phyloP scores from a whole-genome alignment of 2,888 invertebrate genomes.

The Troides aeacus region DNA sequence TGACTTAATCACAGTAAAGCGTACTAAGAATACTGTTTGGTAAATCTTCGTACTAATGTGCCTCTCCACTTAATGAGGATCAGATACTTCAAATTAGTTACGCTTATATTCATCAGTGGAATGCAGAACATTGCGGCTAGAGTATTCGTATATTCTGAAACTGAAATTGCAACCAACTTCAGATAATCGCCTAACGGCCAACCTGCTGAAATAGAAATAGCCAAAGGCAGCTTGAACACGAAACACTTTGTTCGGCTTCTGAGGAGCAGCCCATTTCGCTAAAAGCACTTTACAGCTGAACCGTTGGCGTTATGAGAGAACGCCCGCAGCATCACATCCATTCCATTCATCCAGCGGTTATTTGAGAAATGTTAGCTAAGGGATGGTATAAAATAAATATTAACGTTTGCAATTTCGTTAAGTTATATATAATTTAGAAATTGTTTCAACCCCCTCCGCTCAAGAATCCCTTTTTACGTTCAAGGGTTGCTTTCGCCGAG shows the following conservation, averaged over 20 bases:
- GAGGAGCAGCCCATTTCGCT: conserved; percentile 15
- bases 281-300: conserved; percentile 17
- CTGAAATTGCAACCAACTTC: not conserved
- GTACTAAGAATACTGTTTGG: too few species aligned
- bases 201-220: conserved; percentile 3
- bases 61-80: too few species aligned
- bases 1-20: too few species aligned
- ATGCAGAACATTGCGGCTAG: not conserved
- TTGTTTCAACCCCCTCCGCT: conserved; percentile 2
- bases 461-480: too few species aligned
- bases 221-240: not conserved
- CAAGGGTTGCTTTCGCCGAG: too few species aligned
- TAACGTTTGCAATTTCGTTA: conserved; percentile 9
- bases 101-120: not conserved
- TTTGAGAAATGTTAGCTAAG: conserved; percentile 15
- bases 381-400: conserved; percentile 9
- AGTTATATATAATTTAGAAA: conserved; percentile 22
- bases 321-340: not conserved
- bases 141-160: too few species aligned
- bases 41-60: too few species aligned
- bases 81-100: not conserved
- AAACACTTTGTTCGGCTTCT: conserved; percentile 16
- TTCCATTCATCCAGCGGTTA: not conserved
- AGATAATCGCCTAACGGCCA: not conserved
- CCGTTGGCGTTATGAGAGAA: conserved; percentile 18